Evolutionary conservation across 2,797 vertebrate species (phyloP), one percentile per base, ranked within the genome.

Genomic region (Chaetodon trifasciatus): DNA sequence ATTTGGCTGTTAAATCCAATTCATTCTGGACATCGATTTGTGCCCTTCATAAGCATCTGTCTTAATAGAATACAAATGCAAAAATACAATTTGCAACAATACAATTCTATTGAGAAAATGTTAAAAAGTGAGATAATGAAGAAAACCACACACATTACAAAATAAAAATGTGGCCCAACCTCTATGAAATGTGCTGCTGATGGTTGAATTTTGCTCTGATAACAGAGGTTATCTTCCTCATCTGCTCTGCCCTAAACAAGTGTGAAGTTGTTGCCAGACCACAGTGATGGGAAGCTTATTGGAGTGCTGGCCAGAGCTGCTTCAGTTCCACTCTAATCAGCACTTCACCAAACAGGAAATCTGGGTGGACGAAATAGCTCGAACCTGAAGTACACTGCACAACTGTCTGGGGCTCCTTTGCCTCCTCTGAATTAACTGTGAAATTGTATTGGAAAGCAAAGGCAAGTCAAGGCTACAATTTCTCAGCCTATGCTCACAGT

Each of bases 341-440:
- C 62, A 86, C 78, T 91, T 89, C 84, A 57, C 47, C 87, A 86
- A 92, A 89, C 77, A 89, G 79, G 72, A 93, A 81, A 91, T 90
- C 86, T 89, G 57, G 73, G 24, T 78, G 79, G 86, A 91, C 88
- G 87, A 90, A 93, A 91, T 81, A 50, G 73, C 73, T 87, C 10
- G n/a, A 74, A 84, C 71, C 68, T 88, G 61, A 68, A 83, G 78
- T 73, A 79, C 83, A 69, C 78, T 76, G 60, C 70, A 74, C 79
- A 58, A 63, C 72, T 82, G 80, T 92, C 83, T 86, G 76, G 71
- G 77, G 60, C 78, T 78, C 44, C 72, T 79, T 73, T 77, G 74
- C 82, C 76, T 71, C 32, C 50, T 62, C 71, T 50, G 88, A 92
- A 92, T 93, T 82, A 87, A 86, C 85, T 87, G 83, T 84, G 88